Conservation (phyloP, 2,888 invertebrate genomes). For the Trileptium ribeirensis region DNA sequence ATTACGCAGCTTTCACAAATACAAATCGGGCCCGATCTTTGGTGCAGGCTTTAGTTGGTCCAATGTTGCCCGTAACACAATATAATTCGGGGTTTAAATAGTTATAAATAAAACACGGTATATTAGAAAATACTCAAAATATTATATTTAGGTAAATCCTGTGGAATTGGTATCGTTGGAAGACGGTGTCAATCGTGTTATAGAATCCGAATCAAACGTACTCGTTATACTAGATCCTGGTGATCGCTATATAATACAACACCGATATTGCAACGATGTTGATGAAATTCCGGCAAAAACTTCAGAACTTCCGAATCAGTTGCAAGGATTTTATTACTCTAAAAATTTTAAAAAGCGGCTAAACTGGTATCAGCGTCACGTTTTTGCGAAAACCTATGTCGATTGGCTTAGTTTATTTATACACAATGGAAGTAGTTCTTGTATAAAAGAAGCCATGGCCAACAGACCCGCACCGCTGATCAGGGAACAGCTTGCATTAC, state of each 20-base stretch:
- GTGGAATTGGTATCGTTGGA: not conserved
- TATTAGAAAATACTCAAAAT: no score
- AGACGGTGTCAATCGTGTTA: not conserved
- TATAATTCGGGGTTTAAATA: no score
- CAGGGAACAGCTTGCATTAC: no score
- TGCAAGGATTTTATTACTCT: not conserved
- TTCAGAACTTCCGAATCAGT: not conserved
- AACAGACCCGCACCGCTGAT: no score
- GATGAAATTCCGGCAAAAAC: not conserved
- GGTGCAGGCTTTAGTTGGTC: no score
- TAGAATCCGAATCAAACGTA: not conserved
- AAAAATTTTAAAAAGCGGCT: not conserved
- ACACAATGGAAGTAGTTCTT: no score
- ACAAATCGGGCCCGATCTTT: no score
- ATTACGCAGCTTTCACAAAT: no score
- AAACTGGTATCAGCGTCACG: not conserved
- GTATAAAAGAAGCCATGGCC: no score
- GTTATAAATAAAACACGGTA: no score
- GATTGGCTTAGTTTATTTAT: not conserved
- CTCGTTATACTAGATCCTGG: not conserved
- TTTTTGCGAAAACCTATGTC: not conserved
- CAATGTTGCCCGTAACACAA: no score
- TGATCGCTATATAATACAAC: not conserved
- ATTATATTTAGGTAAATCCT: not conserved
- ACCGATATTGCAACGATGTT: not conserved